Evolutionary conservation across 1,140 invertebrate genomes (phyloP).

Genomic region (Zaprionus vittiger): DNA sequence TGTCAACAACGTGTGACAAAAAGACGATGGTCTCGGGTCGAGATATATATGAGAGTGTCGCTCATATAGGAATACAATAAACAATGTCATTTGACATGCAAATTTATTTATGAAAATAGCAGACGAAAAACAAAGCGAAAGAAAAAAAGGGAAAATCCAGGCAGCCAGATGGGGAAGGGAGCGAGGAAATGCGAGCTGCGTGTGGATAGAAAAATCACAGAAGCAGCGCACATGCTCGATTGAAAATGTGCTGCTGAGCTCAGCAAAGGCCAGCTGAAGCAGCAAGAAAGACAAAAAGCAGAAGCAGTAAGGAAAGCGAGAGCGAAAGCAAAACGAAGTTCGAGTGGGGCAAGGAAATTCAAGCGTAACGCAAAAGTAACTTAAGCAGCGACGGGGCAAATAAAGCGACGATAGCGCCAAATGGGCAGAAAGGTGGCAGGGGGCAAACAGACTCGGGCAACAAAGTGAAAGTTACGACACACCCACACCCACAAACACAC

Average conservation of each 20-base stretch:
- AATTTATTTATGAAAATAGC: constrained; percentile 83
- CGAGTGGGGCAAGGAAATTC: constrained; percentile 60
- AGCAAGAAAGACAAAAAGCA: constrained; percentile 16
- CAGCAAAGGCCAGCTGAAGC: constrained; percentile 49
- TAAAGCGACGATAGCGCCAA: constrained; percentile 54
- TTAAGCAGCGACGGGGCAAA: constrained; percentile 76
- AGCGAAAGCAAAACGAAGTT: constrained; percentile 38
- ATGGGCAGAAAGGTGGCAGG: constrained; percentile 7
- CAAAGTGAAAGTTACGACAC: constrained; percentile 72
- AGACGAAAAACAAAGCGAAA: constrained; percentile 59
- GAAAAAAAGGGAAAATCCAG: constrained; percentile 33
- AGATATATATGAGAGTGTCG: constrained; percentile 65
- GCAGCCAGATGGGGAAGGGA: not conserved
- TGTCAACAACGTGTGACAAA: constrained; percentile 78
- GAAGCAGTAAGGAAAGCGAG: constrained; percentile 20
- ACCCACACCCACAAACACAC: constrained; percentile 11
- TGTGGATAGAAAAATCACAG: constrained; percentile 63
- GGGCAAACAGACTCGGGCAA: constrained; percentile 47
- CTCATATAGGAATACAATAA: constrained; percentile 80
- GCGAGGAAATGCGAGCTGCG: constrained; percentile 19
- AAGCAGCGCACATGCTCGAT: constrained; percentile 55
- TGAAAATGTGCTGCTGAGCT: constrained; percentile 78
- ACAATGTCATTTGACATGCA: constrained; percentile 83
- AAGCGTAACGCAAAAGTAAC: constrained; percentile 75
- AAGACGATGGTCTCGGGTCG: constrained; percentile 34